A percentile compares a stretch with the other conserved stretches of the same genome.
Evolutionary conservation across 2,888 invertebrate genomes (phyloP).

Genomic region (Xestia rhomboidea): DNA sequence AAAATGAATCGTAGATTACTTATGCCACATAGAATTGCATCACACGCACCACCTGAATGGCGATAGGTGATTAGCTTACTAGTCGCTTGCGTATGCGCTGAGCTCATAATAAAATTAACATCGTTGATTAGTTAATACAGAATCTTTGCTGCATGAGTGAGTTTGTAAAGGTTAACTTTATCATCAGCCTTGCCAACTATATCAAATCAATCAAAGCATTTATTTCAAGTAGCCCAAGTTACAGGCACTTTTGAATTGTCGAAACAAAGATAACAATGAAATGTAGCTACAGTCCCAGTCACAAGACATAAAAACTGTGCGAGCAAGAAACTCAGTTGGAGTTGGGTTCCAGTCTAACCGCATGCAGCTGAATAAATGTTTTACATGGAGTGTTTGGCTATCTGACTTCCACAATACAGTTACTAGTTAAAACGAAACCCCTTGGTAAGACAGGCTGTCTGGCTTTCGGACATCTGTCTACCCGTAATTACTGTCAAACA

Average conservation of each 20-base stretch:
- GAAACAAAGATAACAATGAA: too few species aligned
- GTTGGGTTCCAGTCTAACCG: neutral
- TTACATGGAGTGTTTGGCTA: neutral
- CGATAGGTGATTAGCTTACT: constrained; percentile 10
- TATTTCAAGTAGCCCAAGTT: too few species aligned
- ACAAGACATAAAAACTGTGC: too few species aligned
- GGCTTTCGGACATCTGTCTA: neutral
- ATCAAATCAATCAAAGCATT: too few species aligned
- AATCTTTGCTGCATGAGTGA: constrained; percentile 38
- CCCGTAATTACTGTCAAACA: neutral
- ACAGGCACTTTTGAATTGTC: too few species aligned
- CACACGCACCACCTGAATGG: constrained; percentile 23
- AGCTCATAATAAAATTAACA: constrained; percentile 41
- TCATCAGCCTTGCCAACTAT: neutral
- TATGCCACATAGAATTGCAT: constrained; percentile 21
- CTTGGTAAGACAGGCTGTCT: neutral
- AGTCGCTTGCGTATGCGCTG: neutral
- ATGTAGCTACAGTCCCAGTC: too few species aligned
- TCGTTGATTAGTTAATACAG: constrained; percentile 26
- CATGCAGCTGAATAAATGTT: neutral
- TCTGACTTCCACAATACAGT: neutral
- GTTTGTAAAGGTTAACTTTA: constrained; percentile 39
- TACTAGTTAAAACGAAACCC: neutral
- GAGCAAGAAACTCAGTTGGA: too few species aligned
- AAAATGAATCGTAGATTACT: constrained; percentile 21